A percentile compares a stretch with the other conserved stretches of the same genome.
phyloP scores from a whole-genome alignment of 2,797 vertebrate genomes.

The Lates japonicus region DNA sequence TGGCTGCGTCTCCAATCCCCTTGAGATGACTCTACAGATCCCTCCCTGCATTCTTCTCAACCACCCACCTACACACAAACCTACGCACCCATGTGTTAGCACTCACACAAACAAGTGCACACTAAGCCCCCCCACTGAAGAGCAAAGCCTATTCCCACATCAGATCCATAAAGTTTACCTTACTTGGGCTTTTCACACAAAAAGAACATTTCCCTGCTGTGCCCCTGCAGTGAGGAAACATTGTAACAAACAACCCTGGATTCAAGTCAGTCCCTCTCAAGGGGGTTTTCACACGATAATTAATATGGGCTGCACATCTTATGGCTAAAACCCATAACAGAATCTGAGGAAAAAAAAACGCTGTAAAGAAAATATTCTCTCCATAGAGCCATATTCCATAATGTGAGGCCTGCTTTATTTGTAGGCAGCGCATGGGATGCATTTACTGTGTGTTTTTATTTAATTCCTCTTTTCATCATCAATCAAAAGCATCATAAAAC shows the following conservation, averaged over 20 bases:
- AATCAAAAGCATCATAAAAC: constrained; percentile 52
- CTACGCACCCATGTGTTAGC: constrained; percentile 19
- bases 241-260: constrained; percentile 55
- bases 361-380: constrained; percentile 31
- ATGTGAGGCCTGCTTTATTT: constrained; percentile 46
- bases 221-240: constrained; percentile 45
- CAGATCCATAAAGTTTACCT: constrained; percentile 80
- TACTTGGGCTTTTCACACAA: constrained; percentile 52
- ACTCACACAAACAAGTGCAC: constrained; percentile 51
- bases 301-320: constrained; percentile 67
- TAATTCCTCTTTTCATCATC: constrained; percentile 47
- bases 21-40: constrained; percentile 46
- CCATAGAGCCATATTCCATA: constrained; percentile 30
- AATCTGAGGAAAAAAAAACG: background rate
- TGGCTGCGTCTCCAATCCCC: constrained; percentile 69
- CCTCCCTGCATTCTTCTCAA: constrained; percentile 46
- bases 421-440: constrained; percentile 10
- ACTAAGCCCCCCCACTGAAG: constrained; percentile 58
- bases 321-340: constrained; percentile 38
- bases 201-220: constrained; percentile 68
- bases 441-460: constrained; percentile 45
- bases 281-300: constrained; percentile 63
- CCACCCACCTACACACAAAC: constrained; percentile 53
- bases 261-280: constrained; percentile 49
- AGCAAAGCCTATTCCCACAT: constrained; percentile 73